phyloP scores from a whole-genome alignment of 2,797 vertebrate genomes.

The Microctenopoma stevenorrisi region DNA sequence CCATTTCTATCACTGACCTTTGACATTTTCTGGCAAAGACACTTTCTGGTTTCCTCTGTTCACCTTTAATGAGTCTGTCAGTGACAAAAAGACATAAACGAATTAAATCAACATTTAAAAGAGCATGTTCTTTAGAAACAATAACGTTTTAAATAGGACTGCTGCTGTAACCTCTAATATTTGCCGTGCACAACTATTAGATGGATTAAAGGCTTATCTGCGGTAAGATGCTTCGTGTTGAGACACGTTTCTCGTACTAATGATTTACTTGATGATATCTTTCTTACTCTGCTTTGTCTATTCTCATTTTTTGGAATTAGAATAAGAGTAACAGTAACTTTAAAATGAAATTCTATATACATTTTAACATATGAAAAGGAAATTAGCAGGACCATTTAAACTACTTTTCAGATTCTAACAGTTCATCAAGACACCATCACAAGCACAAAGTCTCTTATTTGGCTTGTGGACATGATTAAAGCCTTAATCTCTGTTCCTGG shows the following conservation, averaged over 20 bases:
- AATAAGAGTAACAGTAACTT: not conserved
- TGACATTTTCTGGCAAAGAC: slow-evolving; percentile 25
- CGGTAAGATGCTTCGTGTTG: slow-evolving; percentile 1
- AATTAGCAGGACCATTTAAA: not conserved
- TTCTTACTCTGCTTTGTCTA: not conserved
- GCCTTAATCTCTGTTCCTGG: slow-evolving; percentile 71
- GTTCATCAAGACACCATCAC: slow-evolving; percentile 24
- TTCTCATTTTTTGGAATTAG: not conserved
- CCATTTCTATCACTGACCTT: slow-evolving; percentile 39
- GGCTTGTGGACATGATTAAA: slow-evolving; percentile 66
- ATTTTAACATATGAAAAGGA: not conserved
- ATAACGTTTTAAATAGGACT: not conserved
- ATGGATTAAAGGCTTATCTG: slow-evolving; percentile 4
- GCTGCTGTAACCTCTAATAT: not conserved
- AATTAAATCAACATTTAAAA: too few relatives aligned
- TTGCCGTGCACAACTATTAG: not conserved
- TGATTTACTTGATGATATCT: not conserved
- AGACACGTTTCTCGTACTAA: slow-evolving; percentile 2
- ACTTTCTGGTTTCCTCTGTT: not conserved
- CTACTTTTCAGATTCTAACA: slow-evolving; percentile 10
- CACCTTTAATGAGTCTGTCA: slow-evolving; percentile 1
- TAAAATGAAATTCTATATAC: not conserved
- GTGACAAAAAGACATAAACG: not conserved
- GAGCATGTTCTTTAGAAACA: not conserved
- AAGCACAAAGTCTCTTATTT: slow-evolving; percentile 39